phyloP scores from a whole-genome alignment of 2,113 vertebrate genomes.

The Triplophysa dalaica region DNA sequence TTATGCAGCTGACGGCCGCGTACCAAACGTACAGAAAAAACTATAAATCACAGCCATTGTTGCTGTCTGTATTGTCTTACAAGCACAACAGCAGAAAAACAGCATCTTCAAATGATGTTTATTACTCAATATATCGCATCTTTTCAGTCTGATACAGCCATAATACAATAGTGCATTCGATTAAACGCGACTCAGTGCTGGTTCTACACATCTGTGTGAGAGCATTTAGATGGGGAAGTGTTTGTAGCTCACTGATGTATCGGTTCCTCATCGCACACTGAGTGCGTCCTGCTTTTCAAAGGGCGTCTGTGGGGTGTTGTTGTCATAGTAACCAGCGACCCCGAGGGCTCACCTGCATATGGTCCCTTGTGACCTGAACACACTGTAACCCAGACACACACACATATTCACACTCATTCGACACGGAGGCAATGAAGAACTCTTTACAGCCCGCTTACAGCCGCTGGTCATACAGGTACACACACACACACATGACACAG shows the following conservation, averaged over 20 bases:
- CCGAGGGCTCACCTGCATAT: neutral
- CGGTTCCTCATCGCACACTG: neutral
- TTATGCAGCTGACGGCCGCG: neutral
- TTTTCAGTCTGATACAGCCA: too few relatives aligned
- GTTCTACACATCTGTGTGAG: too few relatives aligned
- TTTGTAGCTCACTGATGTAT: neutral
- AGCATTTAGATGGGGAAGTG: neutral
- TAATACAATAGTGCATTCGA: too few relatives aligned
- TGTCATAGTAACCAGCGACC: slow-evolving; percentile 39
- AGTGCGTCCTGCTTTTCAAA: slow-evolving; percentile 24
- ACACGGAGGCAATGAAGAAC: slow-evolving; percentile 69
- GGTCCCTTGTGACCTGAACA: slow-evolving; percentile 24
- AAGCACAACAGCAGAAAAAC: too few relatives aligned
- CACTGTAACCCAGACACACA: neutral
- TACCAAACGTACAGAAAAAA: neutral
- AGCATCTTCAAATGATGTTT: too few relatives aligned
- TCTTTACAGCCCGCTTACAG: slow-evolving; percentile 71
- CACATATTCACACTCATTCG: slow-evolving; percentile 35
- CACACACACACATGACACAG: too few relatives aligned
- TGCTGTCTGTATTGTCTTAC: neutral
- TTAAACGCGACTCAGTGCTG: neutral
- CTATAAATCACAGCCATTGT: neutral
- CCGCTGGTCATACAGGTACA: slow-evolving; percentile 78
- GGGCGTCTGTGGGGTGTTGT: slow-evolving; percentile 45
- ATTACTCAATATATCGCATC: too few relatives aligned